phyloP scores from a whole-genome alignment of 2,113 vertebrate species.

The Circaetus gallicus region DNA sequence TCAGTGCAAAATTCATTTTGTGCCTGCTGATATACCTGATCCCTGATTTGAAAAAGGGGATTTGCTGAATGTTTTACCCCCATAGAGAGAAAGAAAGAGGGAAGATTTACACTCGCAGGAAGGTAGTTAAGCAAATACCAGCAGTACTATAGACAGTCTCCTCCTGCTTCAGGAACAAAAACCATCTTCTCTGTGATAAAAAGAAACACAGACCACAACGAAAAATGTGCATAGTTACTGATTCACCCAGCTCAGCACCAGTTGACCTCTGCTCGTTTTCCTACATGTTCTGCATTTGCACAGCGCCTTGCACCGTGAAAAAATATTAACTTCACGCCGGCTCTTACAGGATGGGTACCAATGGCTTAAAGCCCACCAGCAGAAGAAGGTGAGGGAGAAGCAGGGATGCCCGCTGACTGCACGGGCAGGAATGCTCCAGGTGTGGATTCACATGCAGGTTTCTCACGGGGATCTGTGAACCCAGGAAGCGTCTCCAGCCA shows the following conservation, averaged over 20 bases:
- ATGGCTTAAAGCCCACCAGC: background rate
- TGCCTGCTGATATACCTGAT: constrained; percentile 15
- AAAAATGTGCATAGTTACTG: background rate
- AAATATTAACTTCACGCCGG: background rate
- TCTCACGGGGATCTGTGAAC: background rate
- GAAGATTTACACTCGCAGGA: background rate
- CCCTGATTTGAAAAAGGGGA: background rate
- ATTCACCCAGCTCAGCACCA: background rate
- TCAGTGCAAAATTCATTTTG: background rate
- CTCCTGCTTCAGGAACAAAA: background rate
- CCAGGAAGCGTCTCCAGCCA: background rate
- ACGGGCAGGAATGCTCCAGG: fast-evolving
- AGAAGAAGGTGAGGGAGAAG: background rate
- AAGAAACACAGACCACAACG: background rate
- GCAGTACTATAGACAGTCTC: background rate
- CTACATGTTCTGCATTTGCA: background rate
- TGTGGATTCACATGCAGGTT: background rate
- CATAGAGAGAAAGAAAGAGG: background rate
- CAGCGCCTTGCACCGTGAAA: background rate
- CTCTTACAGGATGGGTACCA: background rate
- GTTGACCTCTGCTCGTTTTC: background rate
- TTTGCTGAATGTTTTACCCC: constrained; percentile 1
- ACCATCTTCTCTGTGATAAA: background rate
- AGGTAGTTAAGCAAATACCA: constrained; percentile 7
- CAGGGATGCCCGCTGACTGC: background rate